Conservation (phyloP, 2,113 vertebrate genomes). For the Labrus mixtus region DNA sequence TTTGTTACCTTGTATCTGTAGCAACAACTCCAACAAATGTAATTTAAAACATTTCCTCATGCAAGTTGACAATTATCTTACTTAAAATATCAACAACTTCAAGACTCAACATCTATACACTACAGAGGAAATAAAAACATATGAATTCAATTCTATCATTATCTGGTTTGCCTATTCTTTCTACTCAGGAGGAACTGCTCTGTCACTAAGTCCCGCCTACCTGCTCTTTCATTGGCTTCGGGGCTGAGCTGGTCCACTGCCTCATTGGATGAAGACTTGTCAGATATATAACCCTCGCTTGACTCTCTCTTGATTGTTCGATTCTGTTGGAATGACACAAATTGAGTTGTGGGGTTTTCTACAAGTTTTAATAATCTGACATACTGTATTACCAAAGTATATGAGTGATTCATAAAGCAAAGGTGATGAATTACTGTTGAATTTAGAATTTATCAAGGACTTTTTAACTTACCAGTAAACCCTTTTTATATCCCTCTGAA, state of each 20-base stretch:
- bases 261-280: constrained; percentile 83
- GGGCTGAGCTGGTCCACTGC: constrained; percentile 80
- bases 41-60: too few relatives aligned
- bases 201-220: constrained; percentile 73
- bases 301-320: constrained; percentile 77
- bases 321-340: constrained; percentile 85
- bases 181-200: constrained; percentile 23
- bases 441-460: not conserved
- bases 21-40: too few relatives aligned
- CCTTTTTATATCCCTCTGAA: not conserved
- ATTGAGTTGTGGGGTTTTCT: constrained; percentile 47
- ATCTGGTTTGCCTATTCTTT: not conserved
- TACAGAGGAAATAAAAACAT: constrained; percentile 3
- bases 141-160: not conserved
- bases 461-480: not conserved
- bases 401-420: not conserved
- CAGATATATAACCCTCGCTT: constrained; percentile 80
- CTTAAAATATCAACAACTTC: constrained; percentile 7
- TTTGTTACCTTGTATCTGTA: not conserved
- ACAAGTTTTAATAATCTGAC: constrained; percentile 17
- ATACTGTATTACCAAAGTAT: constrained; percentile 18
- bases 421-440: not conserved
- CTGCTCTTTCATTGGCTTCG: constrained; percentile 83
- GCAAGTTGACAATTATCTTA: too few relatives aligned
- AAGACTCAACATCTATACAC: not conserved